A percentile compares a stretch with the other conserved stretches of the same genome.
phyloP scores from a whole-genome alignment of 2,797 vertebrate genomes.

The Balearica regulorum region DNA sequence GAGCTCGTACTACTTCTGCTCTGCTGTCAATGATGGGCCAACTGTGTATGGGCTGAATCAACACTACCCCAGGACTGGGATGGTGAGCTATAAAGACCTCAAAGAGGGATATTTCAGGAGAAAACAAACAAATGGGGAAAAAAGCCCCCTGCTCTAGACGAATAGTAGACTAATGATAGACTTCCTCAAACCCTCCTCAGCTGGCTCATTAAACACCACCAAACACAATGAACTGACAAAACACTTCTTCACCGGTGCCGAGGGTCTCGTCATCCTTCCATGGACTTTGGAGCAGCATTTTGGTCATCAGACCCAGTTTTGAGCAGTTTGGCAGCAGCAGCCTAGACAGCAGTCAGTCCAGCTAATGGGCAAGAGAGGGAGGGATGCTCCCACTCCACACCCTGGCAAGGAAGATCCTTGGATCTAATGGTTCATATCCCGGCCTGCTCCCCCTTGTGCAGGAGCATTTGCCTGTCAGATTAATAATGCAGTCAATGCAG shows the following conservation, averaged over 20 bases:
- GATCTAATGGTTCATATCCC: not conserved
- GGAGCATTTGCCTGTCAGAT: not conserved
- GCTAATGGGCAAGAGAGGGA: not conserved
- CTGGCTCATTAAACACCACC: not conserved
- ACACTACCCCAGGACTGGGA: not conserved
- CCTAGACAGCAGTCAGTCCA: not conserved
- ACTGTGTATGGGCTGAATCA: accelerated
- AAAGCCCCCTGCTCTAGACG: not conserved
- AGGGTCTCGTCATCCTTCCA: not conserved
- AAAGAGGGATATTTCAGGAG: not conserved
- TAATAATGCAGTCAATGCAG: not conserved
- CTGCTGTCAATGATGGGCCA: not conserved
- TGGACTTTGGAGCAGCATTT: not conserved
- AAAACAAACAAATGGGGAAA: not conserved
- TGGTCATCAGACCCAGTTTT: not conserved
- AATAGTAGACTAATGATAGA: not conserved
- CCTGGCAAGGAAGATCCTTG: not conserved
- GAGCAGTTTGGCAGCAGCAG: not conserved
- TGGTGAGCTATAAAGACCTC: not conserved
- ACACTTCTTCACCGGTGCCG: not conserved
- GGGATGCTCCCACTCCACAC: not conserved
- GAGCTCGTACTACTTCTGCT: not conserved
- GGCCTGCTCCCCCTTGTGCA: not conserved
- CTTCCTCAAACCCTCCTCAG: not conserved
- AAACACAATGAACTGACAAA: not conserved